Percentiles rank a stretch among this genome's conserved stretches.
These are phyloP conservation scores for Coelinius sp. DNA, from an alignment of 2,888 invertebrate species.

Conservation along the genomic window DNA sequence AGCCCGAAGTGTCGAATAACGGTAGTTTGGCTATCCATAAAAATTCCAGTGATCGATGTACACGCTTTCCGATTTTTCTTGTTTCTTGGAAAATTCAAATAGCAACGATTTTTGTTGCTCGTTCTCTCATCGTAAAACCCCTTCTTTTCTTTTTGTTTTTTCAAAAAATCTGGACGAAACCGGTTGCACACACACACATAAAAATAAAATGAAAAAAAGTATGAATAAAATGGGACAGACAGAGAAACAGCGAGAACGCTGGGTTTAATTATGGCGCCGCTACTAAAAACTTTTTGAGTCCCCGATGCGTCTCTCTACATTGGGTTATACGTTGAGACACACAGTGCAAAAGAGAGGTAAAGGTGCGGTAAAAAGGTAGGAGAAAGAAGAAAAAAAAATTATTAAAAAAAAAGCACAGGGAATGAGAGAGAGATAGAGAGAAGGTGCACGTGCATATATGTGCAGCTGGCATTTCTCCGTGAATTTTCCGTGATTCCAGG, in stretches of 20 bases:
- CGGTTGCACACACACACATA: not conserved
- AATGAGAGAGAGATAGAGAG: conserved; percentile 23
- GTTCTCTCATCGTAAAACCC: not conserved
- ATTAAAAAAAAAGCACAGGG: conserved; percentile 23
- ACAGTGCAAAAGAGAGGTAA: conserved; percentile 43
- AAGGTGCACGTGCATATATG: conserved; percentile 39
- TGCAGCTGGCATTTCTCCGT: conserved; percentile 31
- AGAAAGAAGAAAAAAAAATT: conserved; percentile 29
- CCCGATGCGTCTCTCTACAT: conserved; percentile 5
- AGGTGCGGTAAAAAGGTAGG: conserved; percentile 26
- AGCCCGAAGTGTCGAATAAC: conserved; percentile 34
- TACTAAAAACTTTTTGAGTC: conserved; percentile 60
- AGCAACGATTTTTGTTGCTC: conserved; percentile 1
- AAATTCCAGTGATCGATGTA: not conserved
- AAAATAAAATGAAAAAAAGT: conserved; percentile 12
- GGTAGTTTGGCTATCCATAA: not conserved
- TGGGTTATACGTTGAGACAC: conserved; percentile 20
- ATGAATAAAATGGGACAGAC: conserved; percentile 60
- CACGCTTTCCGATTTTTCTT: not conserved
- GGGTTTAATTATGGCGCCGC: conserved; percentile 63
- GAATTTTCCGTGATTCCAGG: conserved; percentile 49
- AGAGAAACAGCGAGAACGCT: conserved; percentile 63
- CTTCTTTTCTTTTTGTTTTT: conserved; percentile 2
- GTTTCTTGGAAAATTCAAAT: conserved; percentile 41
- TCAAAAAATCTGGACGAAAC: not conserved